Conservation (phyloP, 1,140 invertebrate species). For the Galleria mellonella region DNA sequence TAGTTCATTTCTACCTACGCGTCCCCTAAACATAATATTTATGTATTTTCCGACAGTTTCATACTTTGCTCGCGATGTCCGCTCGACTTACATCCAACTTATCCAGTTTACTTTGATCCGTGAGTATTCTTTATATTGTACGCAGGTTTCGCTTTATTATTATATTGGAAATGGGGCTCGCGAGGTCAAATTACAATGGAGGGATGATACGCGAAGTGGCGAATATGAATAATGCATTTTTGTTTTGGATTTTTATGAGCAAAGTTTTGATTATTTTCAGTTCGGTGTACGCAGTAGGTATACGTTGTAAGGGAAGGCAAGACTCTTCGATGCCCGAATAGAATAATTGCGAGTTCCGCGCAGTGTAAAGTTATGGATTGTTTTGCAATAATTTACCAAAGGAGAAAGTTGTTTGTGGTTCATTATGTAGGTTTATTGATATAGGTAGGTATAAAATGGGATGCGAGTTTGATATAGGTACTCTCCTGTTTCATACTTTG, state of each 20-base stretch:
- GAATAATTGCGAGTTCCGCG: constrained; percentile 53
- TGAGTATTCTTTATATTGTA: constrained; percentile 22
- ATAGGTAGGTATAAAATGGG: neutral
- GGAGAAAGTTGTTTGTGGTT: constrained; percentile 49
- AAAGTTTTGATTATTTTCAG: constrained; percentile 74
- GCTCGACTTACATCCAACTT: constrained; percentile 28
- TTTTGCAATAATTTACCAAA: constrained; percentile 41
- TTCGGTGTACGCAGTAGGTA: constrained; percentile 40
- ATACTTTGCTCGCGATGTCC: constrained; percentile 59
- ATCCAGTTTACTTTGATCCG: constrained; percentile 39
- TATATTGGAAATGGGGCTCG: constrained; percentile 18
- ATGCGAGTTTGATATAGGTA: constrained; percentile 5
- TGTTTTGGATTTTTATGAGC: constrained; percentile 74
- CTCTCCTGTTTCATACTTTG: neutral
- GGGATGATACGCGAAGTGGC: constrained; percentile 39
- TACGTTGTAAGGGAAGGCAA: constrained; percentile 16
- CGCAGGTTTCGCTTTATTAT: constrained; percentile 22
- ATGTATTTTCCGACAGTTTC: constrained; percentile 68
- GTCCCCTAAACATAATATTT: constrained; percentile 68
- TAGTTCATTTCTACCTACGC: constrained; percentile 10
- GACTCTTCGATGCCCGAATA: constrained; percentile 39
- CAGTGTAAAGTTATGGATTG: constrained; percentile 38
- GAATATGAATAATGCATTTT: constrained; percentile 74
- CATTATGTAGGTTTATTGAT: constrained; percentile 11
- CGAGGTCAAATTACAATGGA: constrained; percentile 37